phyloP scores from a whole-genome alignment of 2,797 vertebrate genomes.

The Rhinoraja longicauda region DNA sequence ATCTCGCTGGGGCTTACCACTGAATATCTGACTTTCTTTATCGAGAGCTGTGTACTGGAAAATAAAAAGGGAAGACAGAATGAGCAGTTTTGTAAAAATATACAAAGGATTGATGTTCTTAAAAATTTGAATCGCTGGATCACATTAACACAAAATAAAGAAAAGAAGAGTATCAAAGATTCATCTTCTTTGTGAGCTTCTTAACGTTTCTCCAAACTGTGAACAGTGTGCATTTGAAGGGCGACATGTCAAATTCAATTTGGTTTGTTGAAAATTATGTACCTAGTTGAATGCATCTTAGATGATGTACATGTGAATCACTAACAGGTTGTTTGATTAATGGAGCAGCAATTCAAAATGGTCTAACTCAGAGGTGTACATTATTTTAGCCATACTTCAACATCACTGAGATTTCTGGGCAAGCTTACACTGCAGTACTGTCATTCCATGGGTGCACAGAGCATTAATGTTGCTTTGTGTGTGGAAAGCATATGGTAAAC shows the following conservation, averaged over 20 bases:
- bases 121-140: slow-evolving; percentile 16
- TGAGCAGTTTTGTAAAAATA: slow-evolving; percentile 6
- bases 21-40: slow-evolving; percentile 80
- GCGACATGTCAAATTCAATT: neutral
- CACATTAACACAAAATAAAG: slow-evolving; percentile 41
- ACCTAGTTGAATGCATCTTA: neutral
- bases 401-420: neutral
- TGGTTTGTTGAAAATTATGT: slow-evolving; percentile 5
- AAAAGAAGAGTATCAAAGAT: slow-evolving; percentile 48
- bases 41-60: slow-evolving; percentile 94
- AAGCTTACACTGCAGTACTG: neutral
- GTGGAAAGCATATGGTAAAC: neutral
- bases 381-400: neutral
- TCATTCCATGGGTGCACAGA: neutral
- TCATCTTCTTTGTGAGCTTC: neutral
- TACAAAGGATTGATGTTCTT: slow-evolving; percentile 34
- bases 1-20: slow-evolving; percentile 57
- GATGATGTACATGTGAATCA: neutral
- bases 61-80: slow-evolving; percentile 40
- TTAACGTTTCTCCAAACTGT: neutral
- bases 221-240: neutral
- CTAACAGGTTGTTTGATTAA: neutral
- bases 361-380: slow-evolving; percentile 26
- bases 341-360: neutral
- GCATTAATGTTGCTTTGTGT: no score